Evolutionary conservation across 2,888 invertebrate genomes (phyloP).

Genomic region (Sylvicola cinctus): DNA sequence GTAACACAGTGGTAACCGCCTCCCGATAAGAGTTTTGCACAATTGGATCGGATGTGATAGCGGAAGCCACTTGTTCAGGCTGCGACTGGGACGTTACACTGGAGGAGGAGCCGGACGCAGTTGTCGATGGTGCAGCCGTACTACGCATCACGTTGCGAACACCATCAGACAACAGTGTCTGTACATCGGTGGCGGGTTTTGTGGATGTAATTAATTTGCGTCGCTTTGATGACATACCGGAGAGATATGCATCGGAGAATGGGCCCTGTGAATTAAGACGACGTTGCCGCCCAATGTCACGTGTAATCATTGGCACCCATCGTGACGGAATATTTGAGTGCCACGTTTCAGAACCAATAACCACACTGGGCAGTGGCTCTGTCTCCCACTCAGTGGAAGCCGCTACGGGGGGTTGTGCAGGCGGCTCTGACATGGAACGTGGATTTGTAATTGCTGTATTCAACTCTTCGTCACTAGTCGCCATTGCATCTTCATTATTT

Average conservation of each 20-base stretch:
- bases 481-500: conserved; percentile 13
- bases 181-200: conserved; percentile 19
- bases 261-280: conserved; percentile 33
- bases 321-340: conserved; percentile 43
- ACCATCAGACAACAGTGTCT: conserved; percentile 18
- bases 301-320: conserved; percentile 76
- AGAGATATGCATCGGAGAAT: conserved; percentile 77
- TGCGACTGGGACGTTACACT: background rate
- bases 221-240: conserved; percentile 75
- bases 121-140: conserved; percentile 9
- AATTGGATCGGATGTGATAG: conserved; percentile 18
- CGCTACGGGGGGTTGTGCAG: background rate
- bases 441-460: conserved; percentile 7
- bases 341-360: conserved; percentile 36
- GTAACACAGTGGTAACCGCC: conserved; percentile 17
- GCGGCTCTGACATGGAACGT: too few species aligned
- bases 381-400: conserved; percentile 5
- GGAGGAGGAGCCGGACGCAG: background rate
- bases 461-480: conserved; percentile 8
- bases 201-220: conserved; percentile 43
- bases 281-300: conserved; percentile 55
- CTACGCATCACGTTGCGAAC: conserved; percentile 15
- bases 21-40: conserved; percentile 22
- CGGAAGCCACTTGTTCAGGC: conserved; percentile 9
- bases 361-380: conserved; percentile 29